Base-by-base conservation (phyloP, 2,797 vertebrate genomes). In the Neopelma chrysocephalum region DNA sequence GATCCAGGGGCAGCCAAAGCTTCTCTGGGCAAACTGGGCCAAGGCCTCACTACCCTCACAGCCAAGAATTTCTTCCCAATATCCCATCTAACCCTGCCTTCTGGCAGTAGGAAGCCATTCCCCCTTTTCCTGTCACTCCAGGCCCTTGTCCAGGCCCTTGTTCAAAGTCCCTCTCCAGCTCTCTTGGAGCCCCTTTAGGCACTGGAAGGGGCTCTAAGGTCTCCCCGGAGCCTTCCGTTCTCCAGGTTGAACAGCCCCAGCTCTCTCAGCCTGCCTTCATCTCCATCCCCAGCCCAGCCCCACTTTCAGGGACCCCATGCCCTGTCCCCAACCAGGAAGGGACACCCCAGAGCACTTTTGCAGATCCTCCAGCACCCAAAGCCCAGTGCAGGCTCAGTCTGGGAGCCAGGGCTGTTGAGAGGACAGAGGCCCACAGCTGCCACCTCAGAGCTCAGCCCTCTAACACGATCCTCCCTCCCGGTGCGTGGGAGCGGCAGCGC, bases 401-500 rank as follows among this genome's bases (percentile, higher is more conserved):
- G 14, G 42, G 42, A 78, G 57, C 65, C 25, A 45, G 26, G 32
- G 60, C 50, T 73, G 38, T 32, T 1, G 0, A 43, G n/a, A 36
- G 15, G 38, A 27, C 0, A 0, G 13, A 42, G n/a, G 31, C 18
- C 6, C 60, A 64, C 48, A 11, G 25, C 0, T 2, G 15, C 36
- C 31, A 32, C 6, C n/a, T 31, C 1, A 0, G 31, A 65, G 42
- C 51, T 75, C 56, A 73, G 66, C 36, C 78, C 73, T 12, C 1
- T 1, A 54, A 58, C 48, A n/a, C 3, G 3, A 31, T 17, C 54
- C 50, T 42, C 40, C 31, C 64, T 51, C 34, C 31, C 38, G 3
- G 7, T 0, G 5, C n/a, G 15, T 0, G 0, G 20, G 18, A 45
- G 29, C 71, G 1, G 45, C 69, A 48, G 40, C 0, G 0, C n/a